These are phyloP conservation scores for Nycticebus coucang DNA, from an alignment of 2,113 vertebrate genomes.

Conservation along the genomic window DNA sequence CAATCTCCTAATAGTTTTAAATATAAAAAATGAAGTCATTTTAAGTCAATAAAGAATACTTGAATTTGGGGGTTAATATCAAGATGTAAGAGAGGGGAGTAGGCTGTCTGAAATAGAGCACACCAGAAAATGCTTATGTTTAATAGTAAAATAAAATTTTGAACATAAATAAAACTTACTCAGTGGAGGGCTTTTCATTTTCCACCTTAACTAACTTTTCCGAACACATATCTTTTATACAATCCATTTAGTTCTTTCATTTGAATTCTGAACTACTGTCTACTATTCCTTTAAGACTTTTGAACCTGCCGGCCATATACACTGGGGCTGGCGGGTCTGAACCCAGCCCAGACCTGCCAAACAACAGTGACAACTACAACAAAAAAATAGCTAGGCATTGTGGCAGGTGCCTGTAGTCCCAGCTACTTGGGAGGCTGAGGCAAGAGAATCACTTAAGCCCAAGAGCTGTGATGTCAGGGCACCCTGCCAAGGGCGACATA, in stretches of 20 bases:
- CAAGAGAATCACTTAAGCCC: no score
- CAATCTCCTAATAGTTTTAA: neutral
- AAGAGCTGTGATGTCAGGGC: no score
- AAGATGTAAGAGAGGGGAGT: neutral
- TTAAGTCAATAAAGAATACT: neutral
- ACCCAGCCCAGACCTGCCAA: no score
- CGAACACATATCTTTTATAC: neutral
- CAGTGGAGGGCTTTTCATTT: neutral
- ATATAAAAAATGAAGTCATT: neutral
- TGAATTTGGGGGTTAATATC: conserved; percentile 14
- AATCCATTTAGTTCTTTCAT: neutral
- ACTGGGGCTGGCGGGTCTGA: no score
- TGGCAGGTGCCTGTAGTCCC: no score
- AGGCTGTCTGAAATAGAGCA: neutral
- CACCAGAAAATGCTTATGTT: neutral
- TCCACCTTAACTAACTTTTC: neutral
- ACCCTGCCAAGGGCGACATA: no score
- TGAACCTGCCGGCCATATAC: neutral
- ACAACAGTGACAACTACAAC: no score
- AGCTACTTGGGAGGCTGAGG: no score
- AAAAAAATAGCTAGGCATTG: no score
- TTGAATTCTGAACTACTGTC: neutral
- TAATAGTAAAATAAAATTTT: neutral
- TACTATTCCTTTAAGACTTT: neutral
- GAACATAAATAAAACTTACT: neutral